Base-by-base conservation (phyloP, 2,888 invertebrate species). In the Caenorhabditis becei region DNA sequence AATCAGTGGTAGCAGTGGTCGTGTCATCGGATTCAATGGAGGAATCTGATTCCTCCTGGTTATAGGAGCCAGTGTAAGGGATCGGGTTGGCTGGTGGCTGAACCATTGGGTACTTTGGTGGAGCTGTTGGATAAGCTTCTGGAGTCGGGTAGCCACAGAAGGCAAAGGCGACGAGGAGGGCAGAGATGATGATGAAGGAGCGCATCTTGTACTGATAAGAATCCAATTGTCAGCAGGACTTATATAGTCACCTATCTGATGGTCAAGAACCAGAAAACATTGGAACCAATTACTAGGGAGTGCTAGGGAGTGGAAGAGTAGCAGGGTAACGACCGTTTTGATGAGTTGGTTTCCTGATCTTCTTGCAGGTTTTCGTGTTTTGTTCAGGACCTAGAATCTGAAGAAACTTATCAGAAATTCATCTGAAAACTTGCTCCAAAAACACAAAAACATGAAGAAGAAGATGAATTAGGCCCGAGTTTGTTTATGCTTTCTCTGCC, bases 111-210 rank as follows among this genome's bases (percentile, higher is more conserved):
- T 4, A 4, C 4, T 4, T 4, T 32, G 32, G 32, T 7, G 10
- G 32, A 32, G 32, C 32, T 10, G 10, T 10, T 41, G 41, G 41
- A 41, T 11, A 14, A 41, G 41, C 7, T 14, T 7, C 41, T 41
- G 41, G 41, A 18, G 10, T 56, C 44, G 66, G 66, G 23, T 67
- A 67, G 18, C 61, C 67, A 20, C 62, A 54, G 1, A 54, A 54
- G 26, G 8, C 58, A 10, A 59, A 18, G 16, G 59, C 32, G 51
- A 63, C 35, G 23, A 74, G 37, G 28, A 75, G 23, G 20, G 62
- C 44, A 26, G 75, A 66, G 35, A 23, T 44, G 47, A 67, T 44
- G 61, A 67, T 23, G 37, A 77, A 11, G 23, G 54, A 62, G 26
- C 37, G 62, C 66, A 77, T 77, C n/a, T 56, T 18, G 56, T 20